Evolutionary conservation across 2,888 invertebrate species (phyloP).

Genomic region (Watsonalla cultraria): DNA sequence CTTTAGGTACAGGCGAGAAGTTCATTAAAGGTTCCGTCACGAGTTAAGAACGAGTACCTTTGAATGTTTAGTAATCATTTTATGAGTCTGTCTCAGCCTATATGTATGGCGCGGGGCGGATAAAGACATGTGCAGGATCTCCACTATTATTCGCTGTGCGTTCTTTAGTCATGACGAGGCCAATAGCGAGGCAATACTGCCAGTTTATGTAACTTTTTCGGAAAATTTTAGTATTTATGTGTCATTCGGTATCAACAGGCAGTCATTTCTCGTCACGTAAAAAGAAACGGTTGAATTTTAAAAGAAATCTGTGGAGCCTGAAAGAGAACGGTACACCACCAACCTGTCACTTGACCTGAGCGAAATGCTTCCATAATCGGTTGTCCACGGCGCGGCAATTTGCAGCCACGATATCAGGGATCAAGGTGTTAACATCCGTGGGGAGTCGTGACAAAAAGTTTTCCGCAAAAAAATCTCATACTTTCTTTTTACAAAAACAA

Average conservation of each 20-base stretch:
- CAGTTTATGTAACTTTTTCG: too few species aligned
- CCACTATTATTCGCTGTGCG: too few species aligned
- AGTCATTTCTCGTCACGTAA: too few species aligned
- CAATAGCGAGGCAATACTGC: too few species aligned
- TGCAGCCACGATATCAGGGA: conserved; percentile 41
- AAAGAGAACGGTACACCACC: conserved; percentile 53
- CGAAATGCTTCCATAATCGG: conserved; percentile 67
- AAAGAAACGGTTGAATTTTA: conserved; percentile 41
- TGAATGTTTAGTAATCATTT: too few species aligned
- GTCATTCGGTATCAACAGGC: too few species aligned
- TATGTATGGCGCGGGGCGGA: too few species aligned
- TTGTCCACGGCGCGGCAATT: conserved; percentile 57
- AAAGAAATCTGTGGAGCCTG: conserved; percentile 38
- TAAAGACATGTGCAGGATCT: background rate
- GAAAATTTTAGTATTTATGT: too few species aligned
- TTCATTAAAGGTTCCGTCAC: background rate
- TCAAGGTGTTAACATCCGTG: conserved; percentile 68
- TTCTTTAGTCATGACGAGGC: too few species aligned
- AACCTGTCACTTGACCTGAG: conserved; percentile 59
- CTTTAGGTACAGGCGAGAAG: background rate
- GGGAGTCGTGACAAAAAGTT: conserved; percentile 52
- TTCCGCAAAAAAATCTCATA: conserved; percentile 18
- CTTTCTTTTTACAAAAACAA: conserved; percentile 32
- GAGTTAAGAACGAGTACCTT: too few species aligned
- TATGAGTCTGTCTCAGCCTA: too few species aligned